Conservation (phyloP, 64 coral and sea anemone species). For the Montipora efflorescens region DNA sequence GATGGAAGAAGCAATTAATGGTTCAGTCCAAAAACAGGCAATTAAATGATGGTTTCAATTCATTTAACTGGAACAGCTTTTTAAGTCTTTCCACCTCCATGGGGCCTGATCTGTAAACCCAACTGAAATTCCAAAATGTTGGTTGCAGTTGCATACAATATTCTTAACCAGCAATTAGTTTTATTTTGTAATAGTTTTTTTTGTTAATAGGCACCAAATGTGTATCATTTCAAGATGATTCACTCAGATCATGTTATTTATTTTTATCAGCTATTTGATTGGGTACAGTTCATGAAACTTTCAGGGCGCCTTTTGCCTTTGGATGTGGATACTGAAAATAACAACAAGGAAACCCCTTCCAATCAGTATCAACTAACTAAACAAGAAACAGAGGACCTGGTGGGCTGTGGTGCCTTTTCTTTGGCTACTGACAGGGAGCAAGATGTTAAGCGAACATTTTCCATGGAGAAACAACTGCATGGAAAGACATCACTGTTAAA, state of each 20-base stretch:
- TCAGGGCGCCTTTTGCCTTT: too few species aligned
- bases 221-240: too few species aligned
- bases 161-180: too few species aligned
- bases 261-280: too few species aligned
- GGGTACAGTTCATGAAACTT: too few species aligned
- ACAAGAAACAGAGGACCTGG: not conserved
- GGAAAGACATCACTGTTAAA: not conserved
- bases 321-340: too few species aligned
- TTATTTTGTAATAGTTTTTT: too few species aligned
- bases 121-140: slow-evolving; percentile 2
- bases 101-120: not conserved
- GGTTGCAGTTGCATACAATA: not conserved
- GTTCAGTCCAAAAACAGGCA: not conserved
- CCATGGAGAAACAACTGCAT: slow-evolving; percentile 12
- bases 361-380: too few species aligned
- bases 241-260: too few species aligned
- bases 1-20: not conserved
- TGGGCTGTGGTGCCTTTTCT: slow-evolving; percentile 3
- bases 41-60: slow-evolving; percentile 12
- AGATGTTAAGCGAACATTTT: slow-evolving; percentile 5
- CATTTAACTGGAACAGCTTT: not conserved
- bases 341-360: too few species aligned
- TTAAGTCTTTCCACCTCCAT: slow-evolving; percentile 2
- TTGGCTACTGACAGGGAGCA: not conserved
- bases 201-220: too few species aligned